Base-by-base conservation (phyloP, 2,113 vertebrate species). In the Rynchops niger region DNA sequence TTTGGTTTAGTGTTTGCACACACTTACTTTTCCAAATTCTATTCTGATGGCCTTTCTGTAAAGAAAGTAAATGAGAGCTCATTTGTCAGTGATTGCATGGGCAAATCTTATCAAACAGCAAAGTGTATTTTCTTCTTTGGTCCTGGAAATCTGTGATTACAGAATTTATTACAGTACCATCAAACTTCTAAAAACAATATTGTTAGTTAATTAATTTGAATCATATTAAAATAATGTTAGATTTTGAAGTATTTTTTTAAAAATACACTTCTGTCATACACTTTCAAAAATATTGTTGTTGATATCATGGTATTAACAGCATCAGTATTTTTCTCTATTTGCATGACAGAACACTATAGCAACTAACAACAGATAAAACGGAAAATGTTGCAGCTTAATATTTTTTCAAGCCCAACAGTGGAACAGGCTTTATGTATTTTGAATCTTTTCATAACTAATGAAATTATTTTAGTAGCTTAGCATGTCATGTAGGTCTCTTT, bases 1-100 rank as follows among this genome's bases (percentile, higher is more conserved):
- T 90, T 97, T 50, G 11, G 52, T 96, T 93, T 90, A 78, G 20
- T 84, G 22, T 94, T 93, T 95, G 66, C 63, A 58, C 20, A 42
- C 9, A 7, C 22, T 73, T 73, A 11, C 40, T 73, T 81, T 93
- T 96, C 65, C 26, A 82, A 52, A 94, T 83, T 87, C 84, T 85
- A 27, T 50, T 87, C 82, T 88, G 11, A 59, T 94, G 43, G 66
- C 56, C 29, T 93, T 80, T 90, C n/a, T 92, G 42, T 92, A 80
- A 93, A 89, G 72, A 62, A 73, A 90, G 55, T 83, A 93, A 92
- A 94, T 61, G 89, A 81, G 74, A 94, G 17, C 81, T 97, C 87
- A 80, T 97, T 97, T 96, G 84, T 93, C 65, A 82, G 55, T 97
- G 70, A 96, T 97, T 96, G 72, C 59, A 40, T 86, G 74, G 42